These are phyloP conservation scores for Ips nitidus DNA, from an alignment of 1,140 invertebrate genomes.

Conservation along the genomic window DNA sequence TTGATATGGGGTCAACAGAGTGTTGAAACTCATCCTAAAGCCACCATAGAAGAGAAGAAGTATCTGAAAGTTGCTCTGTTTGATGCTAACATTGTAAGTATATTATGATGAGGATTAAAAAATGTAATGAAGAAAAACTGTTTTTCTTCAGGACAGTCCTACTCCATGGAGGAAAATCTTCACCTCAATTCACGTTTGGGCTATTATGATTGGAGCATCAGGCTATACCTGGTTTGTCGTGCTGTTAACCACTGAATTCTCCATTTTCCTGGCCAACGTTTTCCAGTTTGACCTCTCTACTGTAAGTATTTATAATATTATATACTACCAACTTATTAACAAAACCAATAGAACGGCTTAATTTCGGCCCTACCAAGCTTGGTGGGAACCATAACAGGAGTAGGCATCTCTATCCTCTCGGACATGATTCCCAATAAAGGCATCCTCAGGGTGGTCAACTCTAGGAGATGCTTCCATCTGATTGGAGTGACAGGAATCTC, in stretches of 20 bases:
- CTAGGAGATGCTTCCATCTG: conserved; percentile 9
- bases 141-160: too few species aligned
- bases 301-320: conserved; percentile 3
- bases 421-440: background rate
- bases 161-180: conserved; percentile 14
- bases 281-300: background rate
- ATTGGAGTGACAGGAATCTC: background rate
- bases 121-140: background rate
- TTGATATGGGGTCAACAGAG: background rate
- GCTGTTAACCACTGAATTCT: conserved; percentile 6
- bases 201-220: conserved; percentile 4
- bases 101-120: background rate
- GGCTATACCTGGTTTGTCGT: conserved; percentile 4
- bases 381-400: background rate
- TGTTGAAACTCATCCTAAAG: background rate
- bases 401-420: background rate
- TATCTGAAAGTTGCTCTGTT: background rate
- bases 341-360: background rate
- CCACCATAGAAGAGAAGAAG: background rate
- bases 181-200: conserved; percentile 1
- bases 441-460: background rate
- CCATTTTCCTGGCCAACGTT: conserved; percentile 3
- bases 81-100: background rate
- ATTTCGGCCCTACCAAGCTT: conserved; percentile 3
- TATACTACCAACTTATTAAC: background rate